A percentile compares a stretch with the other conserved stretches of the same genome.
Conservation (phyloP, 2,888 invertebrate species). For the Amiota minor region DNA sequence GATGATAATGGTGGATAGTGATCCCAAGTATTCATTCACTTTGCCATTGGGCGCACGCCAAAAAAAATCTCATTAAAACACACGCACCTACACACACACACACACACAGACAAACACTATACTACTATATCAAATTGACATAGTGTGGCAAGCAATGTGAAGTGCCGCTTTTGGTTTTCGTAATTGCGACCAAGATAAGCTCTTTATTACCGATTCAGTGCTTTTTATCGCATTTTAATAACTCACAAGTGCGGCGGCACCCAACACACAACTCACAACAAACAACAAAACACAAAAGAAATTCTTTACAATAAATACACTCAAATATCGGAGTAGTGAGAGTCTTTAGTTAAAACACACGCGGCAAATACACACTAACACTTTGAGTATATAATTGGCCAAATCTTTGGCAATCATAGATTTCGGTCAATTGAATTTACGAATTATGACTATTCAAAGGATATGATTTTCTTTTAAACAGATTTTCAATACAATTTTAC, state of each 20-base stretch:
- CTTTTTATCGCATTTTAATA: slow-evolving; percentile 67
- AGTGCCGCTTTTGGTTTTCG: slow-evolving; percentile 40
- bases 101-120: slow-evolving; percentile 15
- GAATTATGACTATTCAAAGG: no score
- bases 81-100: slow-evolving; percentile 29
- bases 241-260: slow-evolving; percentile 57
- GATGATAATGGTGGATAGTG: slow-evolving; percentile 32
- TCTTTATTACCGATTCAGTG: slow-evolving; percentile 69
- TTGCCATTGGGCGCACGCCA: slow-evolving; percentile 45
- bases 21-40: slow-evolving; percentile 31
- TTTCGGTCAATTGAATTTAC: no score
- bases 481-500: no score
- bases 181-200: slow-evolving; percentile 66
- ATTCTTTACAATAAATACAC: slow-evolving; percentile 6
- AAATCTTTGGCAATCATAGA: no score
- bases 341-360: no score
- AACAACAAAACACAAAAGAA: not conserved
- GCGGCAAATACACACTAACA: no score
- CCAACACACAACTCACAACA: slow-evolving; percentile 30
- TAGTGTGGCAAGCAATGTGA: slow-evolving; percentile 18
- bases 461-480: no score
- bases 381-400: no score
- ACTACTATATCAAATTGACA: not conserved
- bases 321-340: not conserved
- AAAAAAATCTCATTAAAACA: slow-evolving; percentile 28